phyloP scores from a whole-genome alignment of 2,113 vertebrate species.

The Brienomyrus brachyistius region DNA sequence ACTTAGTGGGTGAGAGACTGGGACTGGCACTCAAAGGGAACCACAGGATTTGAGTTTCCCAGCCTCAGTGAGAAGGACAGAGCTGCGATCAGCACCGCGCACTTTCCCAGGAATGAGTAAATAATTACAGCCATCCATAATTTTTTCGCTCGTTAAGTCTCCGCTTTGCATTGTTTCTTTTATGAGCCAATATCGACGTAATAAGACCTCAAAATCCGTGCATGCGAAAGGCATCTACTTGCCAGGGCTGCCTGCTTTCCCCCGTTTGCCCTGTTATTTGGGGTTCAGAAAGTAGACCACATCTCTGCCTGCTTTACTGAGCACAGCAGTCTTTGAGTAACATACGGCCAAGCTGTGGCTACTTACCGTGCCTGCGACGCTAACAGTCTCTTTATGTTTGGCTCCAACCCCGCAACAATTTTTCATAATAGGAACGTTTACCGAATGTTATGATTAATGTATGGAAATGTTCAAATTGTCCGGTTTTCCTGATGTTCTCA shows the following conservation, averaged over 20 bases:
- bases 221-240: not conserved
- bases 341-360: not conserved
- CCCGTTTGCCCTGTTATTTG: not conserved
- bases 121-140: not conserved
- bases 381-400: not conserved
- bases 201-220: not conserved
- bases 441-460: too few relatives aligned
- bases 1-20: not conserved
- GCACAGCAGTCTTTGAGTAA: not conserved
- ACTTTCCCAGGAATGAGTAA: conserved; percentile 4
- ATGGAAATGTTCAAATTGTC: not conserved
- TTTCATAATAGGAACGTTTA: not conserved
- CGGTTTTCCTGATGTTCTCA: not conserved
- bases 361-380: too few relatives aligned
- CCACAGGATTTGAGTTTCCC: not conserved
- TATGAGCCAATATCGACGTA: not conserved
- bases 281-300: not conserved
- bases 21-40: not conserved
- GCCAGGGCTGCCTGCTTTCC: not conserved
- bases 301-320: not conserved
- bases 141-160: not conserved
- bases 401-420: not conserved
- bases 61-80: not conserved
- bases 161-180: not conserved
- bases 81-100: not conserved